Base-by-base conservation (phyloP, 2,888 invertebrate species). In the Agriopis marginaria region DNA sequence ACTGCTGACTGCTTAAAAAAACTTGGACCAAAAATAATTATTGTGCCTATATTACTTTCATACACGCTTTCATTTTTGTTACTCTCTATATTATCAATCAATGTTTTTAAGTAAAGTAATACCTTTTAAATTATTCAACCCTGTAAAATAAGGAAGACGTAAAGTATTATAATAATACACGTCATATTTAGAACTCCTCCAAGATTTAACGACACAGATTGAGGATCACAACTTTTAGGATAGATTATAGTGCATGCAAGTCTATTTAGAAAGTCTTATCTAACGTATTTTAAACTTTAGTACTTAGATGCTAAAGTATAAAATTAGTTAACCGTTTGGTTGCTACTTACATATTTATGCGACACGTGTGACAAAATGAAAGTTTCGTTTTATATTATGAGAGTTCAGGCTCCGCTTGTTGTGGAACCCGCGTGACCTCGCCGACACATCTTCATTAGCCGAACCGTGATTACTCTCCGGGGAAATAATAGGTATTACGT, bases 391-490 rank as follows among this genome's bases (percentile, higher is more conserved):
- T 72, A 72, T 75, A 70, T 66, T 74, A 75, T 77, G 78, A 79
- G 75, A 70, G 71, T 72, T 60, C 63, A 68, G 68, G 63, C 51
- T 12, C 58, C 66, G 68, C 62, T 67, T 53, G 69, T 66, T 71
- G 68, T 55, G 71, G 81, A 83, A 85, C 83, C 84, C 77, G 71
- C 66, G 80, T 79, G 83, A 83, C 86, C 84, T 81, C 81, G 78
- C 80, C 87, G 78, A 89, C 89, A 88, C 86, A 88, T 89, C 89
- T 89, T 90, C 89, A 89, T 90, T 89, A 89, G 82, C 79, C 66
- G 78, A 76, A 77, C 82, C 81, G 79, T 88, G 86, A 89, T 89
- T 86, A 81, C 81, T 78, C 89, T 78, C 88, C 45, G 59, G 89
- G 88, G 89, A 88, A 87, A 86, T 86, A 84, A 84, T 80, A 83